These are phyloP conservation scores for Picathartes gymnocephalus DNA, from an alignment of 2,113 vertebrate genomes.

Conservation along the genomic window DNA sequence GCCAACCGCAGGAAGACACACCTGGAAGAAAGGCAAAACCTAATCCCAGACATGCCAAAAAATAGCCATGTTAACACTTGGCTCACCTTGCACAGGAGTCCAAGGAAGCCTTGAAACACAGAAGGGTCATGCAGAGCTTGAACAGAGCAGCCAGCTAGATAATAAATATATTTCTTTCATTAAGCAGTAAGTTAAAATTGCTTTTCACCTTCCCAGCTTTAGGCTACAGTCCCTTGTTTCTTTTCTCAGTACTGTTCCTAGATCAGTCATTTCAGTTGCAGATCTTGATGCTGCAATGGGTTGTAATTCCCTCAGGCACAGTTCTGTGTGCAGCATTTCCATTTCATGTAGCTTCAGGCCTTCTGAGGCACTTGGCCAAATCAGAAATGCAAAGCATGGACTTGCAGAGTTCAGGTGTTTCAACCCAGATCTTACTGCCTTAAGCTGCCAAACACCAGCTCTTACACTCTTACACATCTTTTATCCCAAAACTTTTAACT, in stretches of 20 bases:
- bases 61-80: not conserved
- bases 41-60: not conserved
- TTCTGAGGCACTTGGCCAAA: not conserved
- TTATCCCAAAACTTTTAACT: not conserved
- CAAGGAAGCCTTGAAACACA: not conserved
- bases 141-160: not conserved
- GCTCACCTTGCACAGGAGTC: not conserved
- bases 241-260: not conserved
- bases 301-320: not conserved
- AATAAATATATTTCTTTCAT: not conserved
- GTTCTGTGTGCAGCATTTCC: not conserved
- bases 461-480: not conserved
- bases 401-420: not conserved
- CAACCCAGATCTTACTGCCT: not conserved
- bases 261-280: not conserved
- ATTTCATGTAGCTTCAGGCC: not conserved
- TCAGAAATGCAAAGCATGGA: not conserved
- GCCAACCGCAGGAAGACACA: slow-evolving; percentile 93
- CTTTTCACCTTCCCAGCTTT: not conserved
- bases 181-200: not conserved
- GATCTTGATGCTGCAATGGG: not conserved
- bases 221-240: not conserved
- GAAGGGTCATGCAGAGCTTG: not conserved
- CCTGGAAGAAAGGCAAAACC: slow-evolving; percentile 61
- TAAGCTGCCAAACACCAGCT: not conserved